These are phyloP conservation scores for Acestrorhynchus altus DNA, from an alignment of 2,797 vertebrate species.

Conservation along the genomic window DNA sequence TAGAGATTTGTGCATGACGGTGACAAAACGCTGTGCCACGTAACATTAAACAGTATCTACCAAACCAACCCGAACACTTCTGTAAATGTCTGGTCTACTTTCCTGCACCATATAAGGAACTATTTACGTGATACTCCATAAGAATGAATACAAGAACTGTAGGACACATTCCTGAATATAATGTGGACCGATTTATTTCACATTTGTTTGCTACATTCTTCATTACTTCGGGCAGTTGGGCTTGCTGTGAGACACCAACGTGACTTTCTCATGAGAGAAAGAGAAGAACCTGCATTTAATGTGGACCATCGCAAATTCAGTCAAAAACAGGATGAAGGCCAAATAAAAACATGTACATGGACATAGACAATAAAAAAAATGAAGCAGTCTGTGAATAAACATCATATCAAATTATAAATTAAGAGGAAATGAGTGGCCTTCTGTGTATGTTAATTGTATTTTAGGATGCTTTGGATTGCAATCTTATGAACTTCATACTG, in stretches of 20 bases:
- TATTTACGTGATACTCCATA: not conserved
- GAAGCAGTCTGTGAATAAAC: not conserved
- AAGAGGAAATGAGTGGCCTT: conserved; percentile 9
- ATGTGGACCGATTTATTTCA: conserved; percentile 73
- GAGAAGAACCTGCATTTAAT: conserved; percentile 32
- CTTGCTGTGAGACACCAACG: not conserved
- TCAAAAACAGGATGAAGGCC: conserved; percentile 21
- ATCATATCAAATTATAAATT: conserved; percentile 29
- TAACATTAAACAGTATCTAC: too few species aligned
- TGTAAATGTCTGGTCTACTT: too few species aligned
- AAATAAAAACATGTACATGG: not conserved
- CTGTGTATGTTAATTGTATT: not conserved
- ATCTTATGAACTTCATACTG: conserved; percentile 4
- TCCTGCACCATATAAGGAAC: too few species aligned
- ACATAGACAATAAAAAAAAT: conserved; percentile 6
- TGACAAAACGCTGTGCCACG: too few species aligned
- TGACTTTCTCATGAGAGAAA: not conserved
- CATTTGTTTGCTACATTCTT: conserved; percentile 72
- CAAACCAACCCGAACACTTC: too few species aligned
- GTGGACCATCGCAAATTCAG: conserved; percentile 31
- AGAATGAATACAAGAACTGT: conserved; percentile 30
- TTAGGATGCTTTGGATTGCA: conserved; percentile 4
- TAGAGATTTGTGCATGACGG: too few species aligned
- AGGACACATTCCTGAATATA: conserved; percentile 43
- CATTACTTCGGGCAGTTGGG: conserved; percentile 9